A percentile compares a stretch with the other conserved stretches of the same genome.
Evolutionary conservation across 1,140 invertebrate species (phyloP).

Genomic region (Atta colombica): DNA sequence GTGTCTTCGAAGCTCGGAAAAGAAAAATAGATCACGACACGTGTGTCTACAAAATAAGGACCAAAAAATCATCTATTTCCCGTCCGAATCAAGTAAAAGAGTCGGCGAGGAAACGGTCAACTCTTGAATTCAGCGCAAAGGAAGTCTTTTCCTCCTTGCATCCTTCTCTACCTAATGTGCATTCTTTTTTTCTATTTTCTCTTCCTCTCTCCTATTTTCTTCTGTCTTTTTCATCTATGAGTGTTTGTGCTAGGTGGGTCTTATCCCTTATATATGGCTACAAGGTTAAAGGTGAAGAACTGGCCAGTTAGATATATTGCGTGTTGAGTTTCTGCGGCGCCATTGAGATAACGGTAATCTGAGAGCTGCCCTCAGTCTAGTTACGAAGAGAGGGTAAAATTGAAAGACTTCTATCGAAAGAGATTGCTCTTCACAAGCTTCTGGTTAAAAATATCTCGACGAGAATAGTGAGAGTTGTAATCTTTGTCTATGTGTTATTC

Average conservation of each 20-base stretch:
- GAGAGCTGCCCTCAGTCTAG: slow-evolving; percentile 51
- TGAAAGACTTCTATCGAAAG: slow-evolving; percentile 65
- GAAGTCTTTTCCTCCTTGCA: slow-evolving; percentile 25
- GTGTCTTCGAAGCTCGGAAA: slow-evolving; percentile 23
- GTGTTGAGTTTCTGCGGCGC: slow-evolving; percentile 70
- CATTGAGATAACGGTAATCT: slow-evolving; percentile 75
- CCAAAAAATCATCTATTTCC: slow-evolving; percentile 65
- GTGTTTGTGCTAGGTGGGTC: slow-evolving; percentile 52
- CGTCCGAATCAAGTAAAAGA: slow-evolving; percentile 59
- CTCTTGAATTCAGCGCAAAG: slow-evolving; percentile 68
- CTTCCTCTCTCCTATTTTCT: background rate
- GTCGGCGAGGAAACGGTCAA: slow-evolving; percentile 63
- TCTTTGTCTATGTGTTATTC: background rate
- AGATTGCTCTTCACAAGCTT: slow-evolving; percentile 29
- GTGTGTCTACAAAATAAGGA: slow-evolving; percentile 45
- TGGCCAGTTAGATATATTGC: slow-evolving; percentile 74
- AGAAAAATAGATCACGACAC: background rate
- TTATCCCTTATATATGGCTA: slow-evolving; percentile 73
- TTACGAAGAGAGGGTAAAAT: slow-evolving; percentile 59
- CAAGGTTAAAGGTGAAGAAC: slow-evolving; percentile 71
- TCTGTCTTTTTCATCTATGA: slow-evolving; percentile 41
- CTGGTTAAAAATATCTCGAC: slow-evolving; percentile 26
- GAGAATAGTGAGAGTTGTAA: background rate
- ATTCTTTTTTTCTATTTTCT: background rate
- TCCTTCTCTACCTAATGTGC: background rate